A percentile compares a stretch with the other conserved stretches of the same genome.
phyloP scores from a whole-genome alignment of 2,888 invertebrate species.

The Microdon myrmicae region DNA sequence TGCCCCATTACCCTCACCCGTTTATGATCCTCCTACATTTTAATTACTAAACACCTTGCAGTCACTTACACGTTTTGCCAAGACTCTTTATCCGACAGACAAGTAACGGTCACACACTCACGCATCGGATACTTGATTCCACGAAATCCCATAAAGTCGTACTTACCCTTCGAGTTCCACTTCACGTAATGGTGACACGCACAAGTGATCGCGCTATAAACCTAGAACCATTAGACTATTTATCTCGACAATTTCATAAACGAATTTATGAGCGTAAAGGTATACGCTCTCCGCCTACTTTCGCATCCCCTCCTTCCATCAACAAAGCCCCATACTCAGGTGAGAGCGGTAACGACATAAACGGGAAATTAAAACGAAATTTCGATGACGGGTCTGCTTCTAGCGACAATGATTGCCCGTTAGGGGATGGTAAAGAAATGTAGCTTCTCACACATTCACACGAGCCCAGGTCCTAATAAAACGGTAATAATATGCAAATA shows the following conservation, averaged over 20 bases:
- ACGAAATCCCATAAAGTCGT: conserved; percentile 17
- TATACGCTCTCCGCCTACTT: conserved; percentile 18
- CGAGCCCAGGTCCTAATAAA: conserved; percentile 33
- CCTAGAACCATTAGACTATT: conserved; percentile 28
- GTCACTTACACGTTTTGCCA: too few species aligned
- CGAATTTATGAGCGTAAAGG: conserved; percentile 20
- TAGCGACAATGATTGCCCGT: neutral
- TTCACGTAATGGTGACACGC: conserved; percentile 7
- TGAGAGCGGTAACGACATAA: conserved; percentile 35
- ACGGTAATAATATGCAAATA: conserved; percentile 51
- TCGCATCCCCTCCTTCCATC: conserved; percentile 1
- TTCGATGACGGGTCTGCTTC: conserved; percentile 30
- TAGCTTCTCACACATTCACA: conserved; percentile 36
- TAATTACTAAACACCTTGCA: too few species aligned
- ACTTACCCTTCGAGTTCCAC: neutral
- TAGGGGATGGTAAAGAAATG: conserved; percentile 18
- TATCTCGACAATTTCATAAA: conserved; percentile 19
- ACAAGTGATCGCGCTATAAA: conserved; percentile 32
- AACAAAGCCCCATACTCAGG: conserved; percentile 13
- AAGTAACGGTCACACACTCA: conserved; percentile 22
- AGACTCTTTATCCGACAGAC: too few species aligned
- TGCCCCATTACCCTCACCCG: too few species aligned
- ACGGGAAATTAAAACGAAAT: conserved; percentile 48
- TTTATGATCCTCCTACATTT: too few species aligned
- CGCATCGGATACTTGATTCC: conserved; percentile 10